A percentile compares a stretch with the other conserved stretches of the same genome.
Evolutionary conservation across 2,797 vertebrate genomes (phyloP).

Genomic region (Pipistrellus pygmaeus): DNA sequence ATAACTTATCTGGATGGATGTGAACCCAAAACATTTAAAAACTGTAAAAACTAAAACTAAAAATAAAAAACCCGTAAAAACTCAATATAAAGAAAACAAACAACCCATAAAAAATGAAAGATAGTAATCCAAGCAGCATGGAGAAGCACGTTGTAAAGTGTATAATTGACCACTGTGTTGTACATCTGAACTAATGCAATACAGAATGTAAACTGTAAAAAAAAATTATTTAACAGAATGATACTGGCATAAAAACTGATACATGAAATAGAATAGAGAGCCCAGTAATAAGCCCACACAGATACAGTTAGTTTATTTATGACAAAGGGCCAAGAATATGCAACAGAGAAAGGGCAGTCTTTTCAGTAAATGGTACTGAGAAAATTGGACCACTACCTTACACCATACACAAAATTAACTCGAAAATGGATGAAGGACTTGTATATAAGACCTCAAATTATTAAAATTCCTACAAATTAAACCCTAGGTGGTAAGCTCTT

Average conservation of each 20-base stretch:
- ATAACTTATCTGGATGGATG: background rate
- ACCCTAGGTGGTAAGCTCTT: background rate
- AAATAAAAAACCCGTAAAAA: background rate
- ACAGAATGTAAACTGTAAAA: background rate
- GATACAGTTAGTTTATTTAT: background rate
- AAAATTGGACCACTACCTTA: background rate
- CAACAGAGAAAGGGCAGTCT: background rate
- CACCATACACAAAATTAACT: background rate
- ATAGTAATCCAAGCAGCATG: background rate
- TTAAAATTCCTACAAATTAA: background rate
- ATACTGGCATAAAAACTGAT: background rate
- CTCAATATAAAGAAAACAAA: slow-evolving; percentile 39
- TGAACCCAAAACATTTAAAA: background rate
- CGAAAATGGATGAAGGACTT: background rate
- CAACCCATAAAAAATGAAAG: background rate
- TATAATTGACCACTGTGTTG: background rate
- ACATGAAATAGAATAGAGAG: background rate
- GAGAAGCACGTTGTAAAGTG: background rate
- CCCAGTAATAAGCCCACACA: background rate
- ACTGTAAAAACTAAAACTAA: background rate
- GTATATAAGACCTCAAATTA: background rate
- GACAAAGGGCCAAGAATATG: background rate
- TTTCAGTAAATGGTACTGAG: background rate
- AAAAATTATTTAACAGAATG: background rate
- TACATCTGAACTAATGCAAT: no score